Evolutionary conservation across 2,888 invertebrate genomes (phyloP).

Genomic region (Phytoseiulus persimilis): DNA sequence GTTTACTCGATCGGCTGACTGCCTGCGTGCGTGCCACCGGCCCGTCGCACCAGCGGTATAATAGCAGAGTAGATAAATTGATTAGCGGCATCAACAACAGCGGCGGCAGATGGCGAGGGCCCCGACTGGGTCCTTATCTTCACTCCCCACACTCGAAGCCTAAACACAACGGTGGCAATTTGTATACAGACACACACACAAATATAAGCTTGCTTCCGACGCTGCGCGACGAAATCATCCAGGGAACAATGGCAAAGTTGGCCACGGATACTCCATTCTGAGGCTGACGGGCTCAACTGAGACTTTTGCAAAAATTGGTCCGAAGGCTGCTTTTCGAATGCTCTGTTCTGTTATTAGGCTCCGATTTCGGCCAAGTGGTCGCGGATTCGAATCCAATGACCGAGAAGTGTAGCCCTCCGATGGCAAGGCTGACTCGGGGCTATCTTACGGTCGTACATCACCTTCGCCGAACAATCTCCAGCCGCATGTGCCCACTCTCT

Average conservation of each 20-base stretch:
- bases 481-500: too few species aligned
- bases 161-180: neutral
- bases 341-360: neutral
- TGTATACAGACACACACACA: neutral
- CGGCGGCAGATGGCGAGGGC: too few species aligned
- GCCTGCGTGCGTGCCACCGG: neutral
- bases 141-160: neutral
- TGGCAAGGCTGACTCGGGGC: too few species aligned
- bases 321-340: too few species aligned
- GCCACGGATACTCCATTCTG: too few species aligned
- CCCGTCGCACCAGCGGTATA: neutral
- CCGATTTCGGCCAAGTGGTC: neutral
- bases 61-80: conserved; percentile 5
- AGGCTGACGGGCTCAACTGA: too few species aligned
- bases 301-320: neutral
- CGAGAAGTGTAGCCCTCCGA: neutral
- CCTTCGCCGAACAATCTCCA: too few species aligned
- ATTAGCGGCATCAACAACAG: neutral
- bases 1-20: neutral
- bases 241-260: neutral
- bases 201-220: neutral
- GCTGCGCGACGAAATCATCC: neutral
- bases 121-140: neutral
- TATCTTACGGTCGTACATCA: too few species aligned
- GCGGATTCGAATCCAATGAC: neutral